Evolutionary conservation across 2,888 invertebrate genomes (phyloP), one percentile per base, ranked within the genome.

Genomic region (Cataglyphis cursor): DNA sequence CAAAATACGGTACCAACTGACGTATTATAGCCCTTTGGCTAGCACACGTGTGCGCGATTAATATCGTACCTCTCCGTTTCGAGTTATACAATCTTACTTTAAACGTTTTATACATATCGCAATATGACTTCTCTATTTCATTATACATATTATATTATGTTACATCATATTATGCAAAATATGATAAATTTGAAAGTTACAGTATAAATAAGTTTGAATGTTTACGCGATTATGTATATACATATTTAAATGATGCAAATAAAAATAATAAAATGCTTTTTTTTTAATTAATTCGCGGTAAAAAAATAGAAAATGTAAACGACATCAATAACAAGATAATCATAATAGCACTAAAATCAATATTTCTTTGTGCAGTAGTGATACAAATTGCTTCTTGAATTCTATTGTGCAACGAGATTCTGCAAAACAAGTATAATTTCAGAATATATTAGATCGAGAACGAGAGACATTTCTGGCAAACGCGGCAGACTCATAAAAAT

Each of bases 1-100:
- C 82, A 70, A 75, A 87, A 74, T 68, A 81, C 35, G 65, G 38
- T 28, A 65, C 41, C 12, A 61, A 38, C 44, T 51, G 38, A 62
- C 68, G 78, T 41, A 78, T 66, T 66, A 78, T 18, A 15, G 41
- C 8, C 24, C 31, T 78, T 59, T 68, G 21, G 68, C 57, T 57
- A 31, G 28, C 57, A 5, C 41, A 28, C 59, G 51, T 38, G 65
- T 35, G 35, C 51, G 18, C 35, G 44, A 59, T 59, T 21, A 68
- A 57, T 76, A 54, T 68, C 31, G 44, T 28, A 31, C 21, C 54
- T 70, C 31, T 65, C 41, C 41, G 41, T 21, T 54, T 38, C n/a
- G 6, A 66, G 28, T 31, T 21, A 28, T 15, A 41, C 8, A 64
- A 9, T 66, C 41, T 51, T 41, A 28, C 15, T 21, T 57, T 24